phyloP scores from a whole-genome alignment of 2,113 vertebrate genomes.

The Oreochromis spilurus region DNA sequence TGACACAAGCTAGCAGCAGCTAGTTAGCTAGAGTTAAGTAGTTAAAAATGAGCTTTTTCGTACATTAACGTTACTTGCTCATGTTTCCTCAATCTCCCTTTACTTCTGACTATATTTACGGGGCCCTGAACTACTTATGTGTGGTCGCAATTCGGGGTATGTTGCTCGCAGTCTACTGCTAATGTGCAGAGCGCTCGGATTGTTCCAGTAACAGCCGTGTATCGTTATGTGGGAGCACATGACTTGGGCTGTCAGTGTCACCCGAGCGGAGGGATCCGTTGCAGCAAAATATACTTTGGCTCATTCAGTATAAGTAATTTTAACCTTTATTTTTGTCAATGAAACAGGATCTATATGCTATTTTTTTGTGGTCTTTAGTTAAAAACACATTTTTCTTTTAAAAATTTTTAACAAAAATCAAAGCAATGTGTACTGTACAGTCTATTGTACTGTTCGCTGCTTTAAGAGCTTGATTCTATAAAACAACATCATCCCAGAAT shows the following conservation, averaged over 20 bases:
- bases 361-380: not conserved
- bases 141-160: not conserved
- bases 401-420: not conserved
- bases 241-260: slow-evolving; percentile 56
- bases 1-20: slow-evolving; percentile 33
- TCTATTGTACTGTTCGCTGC: not conserved
- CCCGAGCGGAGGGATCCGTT: not conserved
- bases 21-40: slow-evolving; percentile 16
- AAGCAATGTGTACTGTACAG: not conserved
- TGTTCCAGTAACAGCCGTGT: slow-evolving; percentile 2
- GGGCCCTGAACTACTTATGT: not conserved
- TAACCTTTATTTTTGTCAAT: not conserved
- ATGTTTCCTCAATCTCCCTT: accelerated
- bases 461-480: not conserved
- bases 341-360: not conserved
- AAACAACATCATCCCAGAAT: not conserved
- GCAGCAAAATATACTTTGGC: not conserved
- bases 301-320: not conserved
- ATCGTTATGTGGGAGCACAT: slow-evolving; percentile 29
- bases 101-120: no score
- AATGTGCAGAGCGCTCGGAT: not conserved
- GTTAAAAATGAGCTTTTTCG: not conserved
- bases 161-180: not conserved
- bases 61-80: not conserved
- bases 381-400: not conserved